Base-by-base conservation (phyloP, 1,140 invertebrate species). In the Theocolax elegans region DNA sequence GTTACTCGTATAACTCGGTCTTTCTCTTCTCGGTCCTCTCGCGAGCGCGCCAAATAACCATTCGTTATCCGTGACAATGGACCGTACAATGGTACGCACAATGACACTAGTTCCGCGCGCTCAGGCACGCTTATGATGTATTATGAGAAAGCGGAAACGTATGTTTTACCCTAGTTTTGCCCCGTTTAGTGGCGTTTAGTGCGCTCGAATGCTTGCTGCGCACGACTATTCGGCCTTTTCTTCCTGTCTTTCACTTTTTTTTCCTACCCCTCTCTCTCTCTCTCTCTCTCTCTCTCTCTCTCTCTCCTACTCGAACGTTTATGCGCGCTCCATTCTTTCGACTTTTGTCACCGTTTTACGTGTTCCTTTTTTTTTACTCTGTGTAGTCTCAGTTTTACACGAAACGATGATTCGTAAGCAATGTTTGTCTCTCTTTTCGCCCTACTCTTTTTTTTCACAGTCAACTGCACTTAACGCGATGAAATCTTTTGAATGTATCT, bases 91-190 rank as follows among this genome's bases (percentile, higher is more conserved):
- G 64, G 75, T 10, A 17, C 53, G 53, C 63, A 80, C 76, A 81
- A 80, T 81, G 69, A 62, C 72, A 79, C 72, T 74, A 78, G 74
- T 79, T 80, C 74, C 79, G 51, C 70, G 74, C 72, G 74, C 74
- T 17, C 23, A 15, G 21, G 19, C 27, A 77, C 78, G 74, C 75
- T 80, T 81, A 82, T 82, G 80, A 83, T 82, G 76, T 80, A 82
- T 83, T 79, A 83, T 77, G 77, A 77, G 79, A 80, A 82, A 82
- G 72, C 81, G 82, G 81, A 83, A 83, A 82, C 80, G 80, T 81
- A 83, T 81, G 80, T 83, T 83, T 83, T 83, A 81, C 71, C 76
- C 79, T 75, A 76, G 78, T 82, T 82, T 75, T 81, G 77, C 77
- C 77, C 73, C 81, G 80, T 81, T 83, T 83, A 83, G 79, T 75